phyloP scores from a whole-genome alignment of 1,140 invertebrate species.

The Drosophila simulans region DNA sequence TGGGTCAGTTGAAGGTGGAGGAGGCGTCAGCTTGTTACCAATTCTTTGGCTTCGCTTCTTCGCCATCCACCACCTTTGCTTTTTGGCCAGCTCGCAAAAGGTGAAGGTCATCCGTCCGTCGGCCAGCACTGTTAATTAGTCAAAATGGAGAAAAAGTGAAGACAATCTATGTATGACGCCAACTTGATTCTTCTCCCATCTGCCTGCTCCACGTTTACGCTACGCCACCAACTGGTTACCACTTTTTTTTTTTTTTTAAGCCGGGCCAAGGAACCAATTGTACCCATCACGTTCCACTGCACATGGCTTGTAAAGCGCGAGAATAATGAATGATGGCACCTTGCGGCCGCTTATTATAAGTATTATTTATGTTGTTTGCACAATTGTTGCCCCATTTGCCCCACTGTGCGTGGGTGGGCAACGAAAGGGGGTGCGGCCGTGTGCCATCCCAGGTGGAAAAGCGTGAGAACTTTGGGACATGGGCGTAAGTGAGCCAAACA shows the following conservation, averaged over 20 bases:
- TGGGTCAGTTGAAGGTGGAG: slow-evolving; percentile 49
- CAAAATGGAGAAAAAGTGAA: slow-evolving; percentile 11
- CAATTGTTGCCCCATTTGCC: slow-evolving; percentile 26
- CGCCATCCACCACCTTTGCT: slow-evolving; percentile 14
- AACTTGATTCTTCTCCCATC: slow-evolving; percentile 21
- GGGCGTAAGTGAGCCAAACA: neutral
- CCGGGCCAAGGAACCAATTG: slow-evolving; percentile 41
- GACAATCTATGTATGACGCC: slow-evolving; percentile 26
- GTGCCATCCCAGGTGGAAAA: neutral
- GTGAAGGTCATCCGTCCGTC: slow-evolving; percentile 54
- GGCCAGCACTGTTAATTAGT: slow-evolving; percentile 49
- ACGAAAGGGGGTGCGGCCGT: neutral
- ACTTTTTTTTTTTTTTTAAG: neutral
- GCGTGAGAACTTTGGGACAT: slow-evolving; percentile 14
- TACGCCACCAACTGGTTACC: slow-evolving; percentile 20
- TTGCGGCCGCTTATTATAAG: slow-evolving; percentile 55
- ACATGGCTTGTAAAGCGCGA: slow-evolving; percentile 23
- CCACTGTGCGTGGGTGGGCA: neutral
- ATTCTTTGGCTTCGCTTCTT: slow-evolving; percentile 50
- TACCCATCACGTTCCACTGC: slow-evolving; percentile 32
- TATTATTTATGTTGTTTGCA: slow-evolving; percentile 61
- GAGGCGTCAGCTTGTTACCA: slow-evolving; percentile 57
- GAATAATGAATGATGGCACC: slow-evolving; percentile 76
- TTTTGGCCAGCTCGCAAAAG: slow-evolving; percentile 48
- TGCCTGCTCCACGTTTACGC: slow-evolving; percentile 5